These are phyloP conservation scores for Gambusia yucatana DNA, from an alignment of 2,797 vertebrate genomes.

Conservation along the genomic window DNA sequence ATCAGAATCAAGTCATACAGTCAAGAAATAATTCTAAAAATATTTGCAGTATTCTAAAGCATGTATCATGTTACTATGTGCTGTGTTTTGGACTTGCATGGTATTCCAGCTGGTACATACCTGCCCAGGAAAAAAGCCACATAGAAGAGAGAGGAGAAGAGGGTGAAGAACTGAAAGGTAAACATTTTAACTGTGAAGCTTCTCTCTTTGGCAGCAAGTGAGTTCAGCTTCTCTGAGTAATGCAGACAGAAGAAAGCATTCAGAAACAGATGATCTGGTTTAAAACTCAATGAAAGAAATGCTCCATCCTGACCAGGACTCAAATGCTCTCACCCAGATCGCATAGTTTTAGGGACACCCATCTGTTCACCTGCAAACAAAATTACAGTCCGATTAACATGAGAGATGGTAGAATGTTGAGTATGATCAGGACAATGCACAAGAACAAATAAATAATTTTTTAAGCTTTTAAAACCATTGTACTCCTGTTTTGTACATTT, in stretches of 20 bases:
- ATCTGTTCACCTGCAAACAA: constrained; percentile 84
- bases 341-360: constrained; percentile 84
- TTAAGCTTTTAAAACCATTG: not conserved
- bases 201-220: constrained; percentile 83
- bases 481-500: not conserved
- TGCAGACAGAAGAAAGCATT: not conserved
- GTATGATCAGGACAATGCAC: not conserved
- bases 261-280: not conserved
- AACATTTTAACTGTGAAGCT: constrained; percentile 92
- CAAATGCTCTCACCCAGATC: constrained; percentile 82
- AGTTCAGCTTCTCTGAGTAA: constrained; percentile 85
- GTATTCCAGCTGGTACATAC: constrained; percentile 66
- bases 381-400: not conserved
- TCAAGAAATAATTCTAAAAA: not conserved
- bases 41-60: not conserved
- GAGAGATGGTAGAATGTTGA: not conserved
- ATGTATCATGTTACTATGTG: not conserved
- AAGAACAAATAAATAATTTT: not conserved
- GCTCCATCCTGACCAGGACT: not conserved
- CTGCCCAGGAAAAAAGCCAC: constrained; percentile 94
- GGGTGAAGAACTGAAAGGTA: constrained; percentile 92
- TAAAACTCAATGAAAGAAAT: not conserved
- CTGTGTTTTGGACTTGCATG: not conserved
- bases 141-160: constrained; percentile 95
- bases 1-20: not conserved